Evolutionary conservation across 1,140 invertebrate genomes (phyloP).

Genomic region (Frieseomelitta varia): DNA sequence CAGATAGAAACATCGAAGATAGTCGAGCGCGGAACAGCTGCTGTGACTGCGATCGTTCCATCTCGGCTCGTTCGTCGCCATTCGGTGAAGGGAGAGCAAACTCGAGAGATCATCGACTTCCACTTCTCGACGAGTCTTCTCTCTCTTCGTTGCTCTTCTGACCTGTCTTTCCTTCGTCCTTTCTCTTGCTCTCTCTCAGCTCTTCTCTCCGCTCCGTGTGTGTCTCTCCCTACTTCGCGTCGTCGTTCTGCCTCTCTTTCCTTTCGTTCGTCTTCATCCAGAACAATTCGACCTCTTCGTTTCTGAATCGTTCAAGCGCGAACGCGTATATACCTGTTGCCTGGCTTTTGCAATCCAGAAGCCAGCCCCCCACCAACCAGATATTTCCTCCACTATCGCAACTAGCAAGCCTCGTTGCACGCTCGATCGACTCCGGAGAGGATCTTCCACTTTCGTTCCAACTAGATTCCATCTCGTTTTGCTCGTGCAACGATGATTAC

Average conservation of each 20-base stretch:
- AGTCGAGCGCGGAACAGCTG: constrained; percentile 54
- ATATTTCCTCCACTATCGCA: constrained; percentile 28
- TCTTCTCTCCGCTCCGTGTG: background rate
- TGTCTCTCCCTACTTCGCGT: background rate
- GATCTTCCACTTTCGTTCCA: constrained; percentile 17
- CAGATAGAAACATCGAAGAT: constrained; percentile 31
- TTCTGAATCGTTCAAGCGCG: constrained; percentile 59
- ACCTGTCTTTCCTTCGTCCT: background rate
- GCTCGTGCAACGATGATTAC: background rate
- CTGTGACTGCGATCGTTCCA: constrained; percentile 66
- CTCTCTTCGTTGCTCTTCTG: background rate
- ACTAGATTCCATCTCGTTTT: background rate
- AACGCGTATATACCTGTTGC: constrained; percentile 54
- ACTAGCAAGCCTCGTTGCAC: constrained; percentile 8
- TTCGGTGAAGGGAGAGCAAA: constrained; percentile 70
- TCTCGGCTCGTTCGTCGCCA: constrained; percentile 67
- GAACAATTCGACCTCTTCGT: constrained; percentile 49
- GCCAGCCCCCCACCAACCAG: background rate
- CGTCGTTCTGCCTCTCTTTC: constrained; percentile 31
- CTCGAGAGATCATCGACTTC: constrained; percentile 75
- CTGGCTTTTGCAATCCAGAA: constrained; percentile 53
- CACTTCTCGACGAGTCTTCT: constrained; percentile 48
- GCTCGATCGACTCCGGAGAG: background rate
- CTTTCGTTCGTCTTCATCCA: constrained; percentile 54
- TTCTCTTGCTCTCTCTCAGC: constrained; percentile 9